Evolutionary conservation across 2,888 invertebrate genomes (phyloP).

Genomic region (Ophion ellenae): DNA sequence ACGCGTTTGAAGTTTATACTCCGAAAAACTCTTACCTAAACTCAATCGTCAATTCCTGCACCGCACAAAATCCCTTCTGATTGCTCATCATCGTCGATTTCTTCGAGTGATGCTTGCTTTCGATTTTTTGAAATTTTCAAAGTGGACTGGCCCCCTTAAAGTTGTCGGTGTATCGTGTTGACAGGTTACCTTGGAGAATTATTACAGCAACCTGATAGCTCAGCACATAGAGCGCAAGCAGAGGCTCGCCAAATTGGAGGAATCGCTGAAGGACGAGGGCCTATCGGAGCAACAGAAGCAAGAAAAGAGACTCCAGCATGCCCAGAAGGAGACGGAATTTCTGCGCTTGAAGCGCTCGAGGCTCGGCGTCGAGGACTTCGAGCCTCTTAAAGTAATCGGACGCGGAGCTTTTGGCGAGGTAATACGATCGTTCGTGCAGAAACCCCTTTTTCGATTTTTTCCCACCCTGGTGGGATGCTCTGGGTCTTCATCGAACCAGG

Average conservation of each 20-base stretch:
- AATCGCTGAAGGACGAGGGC: slow-evolving; percentile 97
- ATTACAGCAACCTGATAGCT: slow-evolving; percentile 98
- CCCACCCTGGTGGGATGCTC: too few species aligned
- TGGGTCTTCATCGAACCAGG: too few species aligned
- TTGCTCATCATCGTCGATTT: too few species aligned
- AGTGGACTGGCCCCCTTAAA: too few species aligned
- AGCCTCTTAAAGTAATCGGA: slow-evolving; percentile 98
- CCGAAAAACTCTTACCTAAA: too few species aligned
- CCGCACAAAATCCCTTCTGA: too few species aligned
- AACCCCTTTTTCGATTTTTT: not conserved
- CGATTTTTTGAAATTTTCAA: too few species aligned
- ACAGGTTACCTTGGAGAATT: slow-evolving; percentile 96
- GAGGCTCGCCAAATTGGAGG: slow-evolving; percentile 96
- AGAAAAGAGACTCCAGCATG: slow-evolving; percentile 97
- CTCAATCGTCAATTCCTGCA: too few species aligned
- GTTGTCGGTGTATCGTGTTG: slow-evolving; percentile 15
- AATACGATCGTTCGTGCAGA: slow-evolving; percentile 56
- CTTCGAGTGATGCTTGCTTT: too few species aligned
- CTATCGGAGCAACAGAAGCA: slow-evolving; percentile 97
- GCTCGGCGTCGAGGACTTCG: slow-evolving; percentile 98
- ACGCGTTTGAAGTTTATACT: too few species aligned
- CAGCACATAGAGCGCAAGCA: slow-evolving; percentile 99
- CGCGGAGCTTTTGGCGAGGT: slow-evolving; percentile 95
- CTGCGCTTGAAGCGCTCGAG: slow-evolving; percentile 97
- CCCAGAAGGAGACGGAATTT: slow-evolving; percentile 99